Conservation (phyloP, 1,140 invertebrate genomes). For the Euura lappo region DNA sequence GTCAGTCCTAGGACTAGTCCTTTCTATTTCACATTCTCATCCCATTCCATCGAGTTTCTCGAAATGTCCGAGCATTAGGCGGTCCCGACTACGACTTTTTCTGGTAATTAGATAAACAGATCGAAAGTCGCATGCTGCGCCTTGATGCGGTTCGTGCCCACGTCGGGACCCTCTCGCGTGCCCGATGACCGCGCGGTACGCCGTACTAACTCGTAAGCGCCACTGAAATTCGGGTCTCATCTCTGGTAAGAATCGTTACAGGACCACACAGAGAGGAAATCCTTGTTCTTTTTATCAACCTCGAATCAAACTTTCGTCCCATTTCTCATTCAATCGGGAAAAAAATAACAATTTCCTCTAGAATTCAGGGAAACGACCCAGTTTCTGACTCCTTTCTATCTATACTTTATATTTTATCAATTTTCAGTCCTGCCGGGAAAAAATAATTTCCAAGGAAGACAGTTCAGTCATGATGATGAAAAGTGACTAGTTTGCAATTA, state of each 20-base stretch:
- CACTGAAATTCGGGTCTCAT: background rate
- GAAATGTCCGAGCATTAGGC: constrained; percentile 1
- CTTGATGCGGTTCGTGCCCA: too few relatives aligned
- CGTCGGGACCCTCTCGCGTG: too few relatives aligned
- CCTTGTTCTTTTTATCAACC: background rate
- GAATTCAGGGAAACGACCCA: too few relatives aligned
- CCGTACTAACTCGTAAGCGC: too few relatives aligned
- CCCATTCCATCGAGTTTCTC: background rate
- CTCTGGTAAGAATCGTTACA: background rate
- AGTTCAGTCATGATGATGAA: too few relatives aligned
- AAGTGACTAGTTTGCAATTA: too few relatives aligned
- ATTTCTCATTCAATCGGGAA: background rate
- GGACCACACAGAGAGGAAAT: background rate
- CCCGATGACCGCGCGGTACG: too few relatives aligned
- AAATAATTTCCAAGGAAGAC: too few relatives aligned
- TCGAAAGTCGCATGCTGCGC: background rate
- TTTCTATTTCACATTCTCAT: background rate
- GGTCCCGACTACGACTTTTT: background rate
- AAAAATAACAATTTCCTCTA: too few relatives aligned
- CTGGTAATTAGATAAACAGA: background rate
- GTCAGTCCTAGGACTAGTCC: background rate
- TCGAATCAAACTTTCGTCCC: background rate
- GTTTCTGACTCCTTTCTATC: too few relatives aligned
- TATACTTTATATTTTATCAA: too few relatives aligned
- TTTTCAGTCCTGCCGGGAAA: too few relatives aligned